Base-by-base conservation (phyloP, 2,797 vertebrate genomes). In the Hoplostethus atlanticus region DNA sequence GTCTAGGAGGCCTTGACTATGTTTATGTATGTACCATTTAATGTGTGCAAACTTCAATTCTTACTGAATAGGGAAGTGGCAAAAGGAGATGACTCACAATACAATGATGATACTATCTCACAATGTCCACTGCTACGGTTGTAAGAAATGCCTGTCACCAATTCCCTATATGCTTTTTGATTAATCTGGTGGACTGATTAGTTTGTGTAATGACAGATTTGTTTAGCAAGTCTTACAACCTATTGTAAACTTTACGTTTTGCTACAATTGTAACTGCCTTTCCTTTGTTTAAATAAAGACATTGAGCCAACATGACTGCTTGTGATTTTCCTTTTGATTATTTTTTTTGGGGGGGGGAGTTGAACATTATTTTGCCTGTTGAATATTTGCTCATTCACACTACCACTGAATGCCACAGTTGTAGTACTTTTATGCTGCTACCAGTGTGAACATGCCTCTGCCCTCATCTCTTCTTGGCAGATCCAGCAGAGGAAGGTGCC, bases 261-360 rank as follows among this genome's bases (percentile, higher is more conserved):
- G 59, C 63, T 28, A 5, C 4, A 17, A 6, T 44, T 62, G 34
- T 8, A 5, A 38, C 56, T 78, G 28, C 46, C 28, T 16, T 77
- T 16, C 44, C 10, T 11, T 63, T 76, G n/a, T 76, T 62, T 68
- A 81, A 92, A 92, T 91, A 92, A 92, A 91, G 61, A 81, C 34
- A 55, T 40, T 79, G 6, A 82, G 76, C 30, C 44, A 71, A 78
- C 47, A 67, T 40, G 38, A 34, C 46, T 65, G 71, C 44, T 9
- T 80, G 28, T 79, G 72, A 25, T 6, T 2, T 57, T 82, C 50
- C 65, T 79, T 85, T 28, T 28, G 28, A 28, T 28, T 66, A 17
- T 86, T 68, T 5, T 30, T 34, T 31, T n/a, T n/a, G n/a, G n/a
- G n/a, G n/a, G n/a, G n/a, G 13, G 12, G 7, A 28, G 12, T 47